Evolutionary conservation across 2,113 vertebrate genomes (phyloP), one percentile per base, ranked within the genome.

Genomic region (Rhipidura dahli): DNA sequence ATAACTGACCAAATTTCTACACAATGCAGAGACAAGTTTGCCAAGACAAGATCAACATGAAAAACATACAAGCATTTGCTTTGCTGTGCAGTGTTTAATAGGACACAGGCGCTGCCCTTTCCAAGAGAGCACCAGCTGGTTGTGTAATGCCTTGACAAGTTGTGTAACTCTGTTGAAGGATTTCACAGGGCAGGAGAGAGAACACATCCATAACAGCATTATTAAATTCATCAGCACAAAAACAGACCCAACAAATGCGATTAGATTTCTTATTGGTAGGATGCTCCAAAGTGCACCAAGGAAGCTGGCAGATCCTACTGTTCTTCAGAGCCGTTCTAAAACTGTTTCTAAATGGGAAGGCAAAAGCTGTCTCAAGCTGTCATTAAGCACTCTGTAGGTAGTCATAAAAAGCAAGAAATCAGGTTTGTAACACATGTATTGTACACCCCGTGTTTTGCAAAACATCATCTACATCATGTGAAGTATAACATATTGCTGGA

Each of bases 201-300:
- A 65, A 64, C 13, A 22, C 31, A 42, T 18, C 28, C 39, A 6
- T 40, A 68, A 44, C 42, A 83, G 47, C 40, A 3, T 35, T 40
- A 23, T 26, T 45, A 7, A 33, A 56, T n/a, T 76, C 45, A 10
- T 16, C 63, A 70, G 45, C 72, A 66, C 12, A 11, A 8, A 23
- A 59, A 24, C 21, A 75, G 56, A 61, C 24, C 33, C 13, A 77
- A 9, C 24, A 59, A 51, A 37, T 13, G 13, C 30, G 24, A 65
- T 44, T 39, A 31, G 26, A 24, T 61, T 76, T 89, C n/a, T 50
- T 54, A 49, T 19, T 3, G 3, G 28, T 18, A 49, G 26, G 35
- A 51, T 44, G 20, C 53, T 75, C 45, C 35, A 3, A 37, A 50
- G 16, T 1, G 16, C 30, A 26, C 20, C 0, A 0, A 33, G 49